Evolutionary conservation across 2,113 vertebrate species (phyloP).

Genomic region (Origma solitaria): DNA sequence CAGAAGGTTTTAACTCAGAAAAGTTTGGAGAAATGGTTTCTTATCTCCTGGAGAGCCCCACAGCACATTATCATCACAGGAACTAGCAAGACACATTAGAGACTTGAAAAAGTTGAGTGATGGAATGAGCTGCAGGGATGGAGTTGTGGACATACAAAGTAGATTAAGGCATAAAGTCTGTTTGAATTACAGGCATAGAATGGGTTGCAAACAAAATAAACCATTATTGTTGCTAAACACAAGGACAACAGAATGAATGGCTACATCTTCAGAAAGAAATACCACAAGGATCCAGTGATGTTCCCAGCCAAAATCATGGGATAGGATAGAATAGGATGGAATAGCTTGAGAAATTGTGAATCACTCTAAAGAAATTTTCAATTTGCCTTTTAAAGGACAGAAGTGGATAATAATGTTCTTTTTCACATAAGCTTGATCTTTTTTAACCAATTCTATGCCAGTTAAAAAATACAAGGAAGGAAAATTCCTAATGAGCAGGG

Average conservation of each 20-base stretch:
- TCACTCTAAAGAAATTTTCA: not conserved
- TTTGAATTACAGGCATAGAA: not conserved
- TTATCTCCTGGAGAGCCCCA: not conserved
- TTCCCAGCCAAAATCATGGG: not conserved
- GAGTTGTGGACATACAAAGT: fast-evolving
- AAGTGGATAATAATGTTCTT: not conserved
- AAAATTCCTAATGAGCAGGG: not conserved
- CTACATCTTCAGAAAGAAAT: not conserved
- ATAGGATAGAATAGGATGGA: not conserved
- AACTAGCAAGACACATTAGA: not conserved
- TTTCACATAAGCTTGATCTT: not conserved
- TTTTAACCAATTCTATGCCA: not conserved
- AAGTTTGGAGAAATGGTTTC: not conserved
- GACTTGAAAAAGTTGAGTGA: not conserved
- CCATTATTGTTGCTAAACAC: not conserved
- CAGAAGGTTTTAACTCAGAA: not conserved
- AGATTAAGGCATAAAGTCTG: not conserved
- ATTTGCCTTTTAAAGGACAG: not conserved
- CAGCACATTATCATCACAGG: not conserved
- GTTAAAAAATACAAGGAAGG: not conserved
- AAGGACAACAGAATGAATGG: not conserved
- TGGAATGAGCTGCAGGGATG: not conserved
- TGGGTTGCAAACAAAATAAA: not conserved
- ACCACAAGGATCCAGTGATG: not conserved
- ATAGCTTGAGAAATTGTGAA: not conserved